Evolutionary conservation across 2,888 invertebrate species (phyloP), one percentile per base, ranked within the genome.

Genomic region (Callyntrura guangdongensis): DNA sequence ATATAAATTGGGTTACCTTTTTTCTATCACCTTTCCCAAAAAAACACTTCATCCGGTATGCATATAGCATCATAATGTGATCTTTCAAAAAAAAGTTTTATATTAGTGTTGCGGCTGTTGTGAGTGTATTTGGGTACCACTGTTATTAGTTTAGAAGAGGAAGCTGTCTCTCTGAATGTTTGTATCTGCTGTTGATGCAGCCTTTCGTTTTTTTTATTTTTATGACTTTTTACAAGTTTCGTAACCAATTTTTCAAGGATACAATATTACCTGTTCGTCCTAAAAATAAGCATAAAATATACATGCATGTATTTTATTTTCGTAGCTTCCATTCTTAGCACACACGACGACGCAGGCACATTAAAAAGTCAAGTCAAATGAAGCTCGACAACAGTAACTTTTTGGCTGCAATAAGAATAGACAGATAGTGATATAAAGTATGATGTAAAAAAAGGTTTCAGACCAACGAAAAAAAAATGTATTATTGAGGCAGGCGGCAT

Each of bases 221-320:
- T 89, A 89, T 85, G 89, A 89, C 89, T 84, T 88, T 86, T 84
- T 89, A 88, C 88, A 88, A 88, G 88, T 88, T 88, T 83, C 77
- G 47, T 89, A 89, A 84, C 89, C 84, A 85, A 89, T 89, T 89
- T 83, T 72, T 81, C 69, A 88, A 82, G 72, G 56, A 82, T 88
- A 64, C 74, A 77, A 53, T 67, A 79, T 87, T 87, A 79, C 86
- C 86, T 87, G 86, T 64, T 87, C 9, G 9, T 49, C 49, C 47
- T 77, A 77, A 77, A 69, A 77, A 77, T 77, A 49, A 17, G 74
- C 74, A 77, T 77, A 77, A 77, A 84, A 69, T 53, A 72, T 56
- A 27, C 64, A 77, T 77, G 49, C 47, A 69, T 45, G 6, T 77
- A 12, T 77, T 49, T 49, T 77, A 1, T 45, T 49, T 36, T n/a